These are phyloP conservation scores for Thrips palmi DNA, from an alignment of 1,140 invertebrate species.

Conservation along the genomic window DNA sequence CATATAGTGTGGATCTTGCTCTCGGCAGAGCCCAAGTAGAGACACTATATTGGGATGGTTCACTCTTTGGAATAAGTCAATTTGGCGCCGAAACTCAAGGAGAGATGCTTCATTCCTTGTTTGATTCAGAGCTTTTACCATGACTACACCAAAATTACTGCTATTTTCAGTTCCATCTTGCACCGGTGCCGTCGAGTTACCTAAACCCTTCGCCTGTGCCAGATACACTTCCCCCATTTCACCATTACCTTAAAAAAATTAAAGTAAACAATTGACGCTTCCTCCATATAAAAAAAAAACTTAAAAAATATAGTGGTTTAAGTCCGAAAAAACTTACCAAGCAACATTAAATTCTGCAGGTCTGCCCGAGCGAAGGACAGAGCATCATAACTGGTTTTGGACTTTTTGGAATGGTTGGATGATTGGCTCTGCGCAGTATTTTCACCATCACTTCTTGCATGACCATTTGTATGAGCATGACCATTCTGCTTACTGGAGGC, in stretches of 20 bases:
- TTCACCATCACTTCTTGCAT: slow-evolving; percentile 52
- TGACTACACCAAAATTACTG: slow-evolving; percentile 30
- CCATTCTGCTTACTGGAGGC: too few species aligned
- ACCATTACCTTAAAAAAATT: slow-evolving; percentile 42
- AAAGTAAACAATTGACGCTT: too few species aligned
- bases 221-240: slow-evolving; percentile 81
- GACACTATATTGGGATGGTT: slow-evolving; percentile 62
- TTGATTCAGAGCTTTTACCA: slow-evolving; percentile 54
- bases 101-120: slow-evolving; percentile 56
- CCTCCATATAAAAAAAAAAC: too few species aligned
- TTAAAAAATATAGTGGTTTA: slow-evolving; percentile 5
- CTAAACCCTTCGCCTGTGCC: slow-evolving; percentile 34
- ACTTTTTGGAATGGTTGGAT: slow-evolving; percentile 45
- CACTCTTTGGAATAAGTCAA: slow-evolving; percentile 65
- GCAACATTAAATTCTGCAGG: slow-evolving; percentile 59
- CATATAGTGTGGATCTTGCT: slow-evolving; percentile 73
- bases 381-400: slow-evolving; percentile 52
- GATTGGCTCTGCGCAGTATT: slow-evolving; percentile 56
- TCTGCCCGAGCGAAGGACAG: slow-evolving; percentile 49
- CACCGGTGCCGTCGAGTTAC: too few species aligned
- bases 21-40: slow-evolving; percentile 62
- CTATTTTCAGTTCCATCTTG: slow-evolving; percentile 21
- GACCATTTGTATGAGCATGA: too few species aligned
- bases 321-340: slow-evolving; percentile 29
- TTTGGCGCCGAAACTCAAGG: slow-evolving; percentile 68